Conservation (phyloP, 2,888 invertebrate species). For the Acrocyrtus sp. region DNA sequence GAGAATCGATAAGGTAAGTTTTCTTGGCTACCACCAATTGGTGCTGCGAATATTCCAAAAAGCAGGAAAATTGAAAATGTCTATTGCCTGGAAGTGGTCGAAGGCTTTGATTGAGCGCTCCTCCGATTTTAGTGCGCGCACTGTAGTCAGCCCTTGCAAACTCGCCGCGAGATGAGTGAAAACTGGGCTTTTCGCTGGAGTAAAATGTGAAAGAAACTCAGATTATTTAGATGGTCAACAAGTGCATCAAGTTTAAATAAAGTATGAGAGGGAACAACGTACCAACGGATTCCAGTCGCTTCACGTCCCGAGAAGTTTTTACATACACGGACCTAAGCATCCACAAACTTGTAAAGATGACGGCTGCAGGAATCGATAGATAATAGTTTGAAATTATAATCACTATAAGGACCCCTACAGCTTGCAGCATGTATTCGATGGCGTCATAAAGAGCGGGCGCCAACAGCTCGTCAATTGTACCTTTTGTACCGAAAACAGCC, state of each 20-base stretch:
- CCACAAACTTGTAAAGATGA: constrained; percentile 66
- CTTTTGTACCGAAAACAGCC: no score
- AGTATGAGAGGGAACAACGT: background rate
- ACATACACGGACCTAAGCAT: constrained; percentile 30
- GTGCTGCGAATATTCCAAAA: no score
- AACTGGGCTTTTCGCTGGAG: constrained; percentile 81
- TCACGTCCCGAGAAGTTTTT: constrained; percentile 33
- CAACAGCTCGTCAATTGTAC: constrained; percentile 25
- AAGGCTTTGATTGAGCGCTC: constrained; percentile 19
- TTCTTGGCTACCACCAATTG: background rate
- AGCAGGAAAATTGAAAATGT: background rate
- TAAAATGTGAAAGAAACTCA: no score
- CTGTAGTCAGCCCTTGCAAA: constrained; percentile 89
- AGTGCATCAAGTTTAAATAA: no score
- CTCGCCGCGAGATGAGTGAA: constrained; percentile 92
- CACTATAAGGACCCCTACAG: constrained; percentile 67
- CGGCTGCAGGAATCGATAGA: constrained; percentile 65
- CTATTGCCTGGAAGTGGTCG: constrained; percentile 36
- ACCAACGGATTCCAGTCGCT: constrained; percentile 37
- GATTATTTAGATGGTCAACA: no score
- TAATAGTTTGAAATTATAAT: constrained; percentile 67
- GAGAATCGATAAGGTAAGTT: background rate
- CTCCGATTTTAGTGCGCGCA: constrained; percentile 73
- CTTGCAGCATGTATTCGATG: constrained; percentile 68
- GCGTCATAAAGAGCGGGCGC: constrained; percentile 74